Base-by-base conservation (phyloP, 2,113 vertebrate genomes). In the Eulacestoma nigropectus region DNA sequence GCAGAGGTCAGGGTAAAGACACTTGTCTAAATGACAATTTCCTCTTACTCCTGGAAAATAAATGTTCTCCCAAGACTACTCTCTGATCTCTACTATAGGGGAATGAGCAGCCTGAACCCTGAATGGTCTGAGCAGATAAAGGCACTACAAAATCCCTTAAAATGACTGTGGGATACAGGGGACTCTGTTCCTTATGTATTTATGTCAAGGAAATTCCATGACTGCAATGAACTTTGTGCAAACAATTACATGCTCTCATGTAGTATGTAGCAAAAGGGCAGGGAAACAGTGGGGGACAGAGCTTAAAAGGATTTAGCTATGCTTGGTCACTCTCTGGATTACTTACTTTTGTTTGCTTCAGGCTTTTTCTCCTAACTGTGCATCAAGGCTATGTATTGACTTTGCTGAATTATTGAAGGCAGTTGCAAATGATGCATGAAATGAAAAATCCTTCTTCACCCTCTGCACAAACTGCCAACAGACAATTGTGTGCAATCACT, bases 391-490 rank as follows among this genome's bases (percentile, higher is more conserved):
- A 27, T 52, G 76, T 90, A 94, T 90, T 97, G 92, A 96, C 93
- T 94, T 95, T 78, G 80, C 77, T 94, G 90, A 96, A 95, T 96
- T 93, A 96, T 87, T 96, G 76, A 93, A 92, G 73, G 83, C 41
- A 76, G 90, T 81, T 95, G 83, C 95, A 97, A 97, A 95, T 94
- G 96, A 79, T 95, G 96, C 95, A 95, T 97, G 95, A 97, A 97
- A 97, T 96, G 95, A 95, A 94, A 96, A 96, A 93, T 92, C 73
- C 49, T 89, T 93, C 79, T 84, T 77, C 72, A 21, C 12, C 64
- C 49, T 81, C 78, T 62, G 69, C 57, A 18, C 82, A 74, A 59
- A 22, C 39, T 84, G 82, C 59, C 72, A 30, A 5, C 46, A 90
- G 75, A 77, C 67, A 69, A 1, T 73, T 76, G 53, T 94, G 90